Conservation (phyloP, 2,113 vertebrate genomes). For the Aix galericulata region DNA sequence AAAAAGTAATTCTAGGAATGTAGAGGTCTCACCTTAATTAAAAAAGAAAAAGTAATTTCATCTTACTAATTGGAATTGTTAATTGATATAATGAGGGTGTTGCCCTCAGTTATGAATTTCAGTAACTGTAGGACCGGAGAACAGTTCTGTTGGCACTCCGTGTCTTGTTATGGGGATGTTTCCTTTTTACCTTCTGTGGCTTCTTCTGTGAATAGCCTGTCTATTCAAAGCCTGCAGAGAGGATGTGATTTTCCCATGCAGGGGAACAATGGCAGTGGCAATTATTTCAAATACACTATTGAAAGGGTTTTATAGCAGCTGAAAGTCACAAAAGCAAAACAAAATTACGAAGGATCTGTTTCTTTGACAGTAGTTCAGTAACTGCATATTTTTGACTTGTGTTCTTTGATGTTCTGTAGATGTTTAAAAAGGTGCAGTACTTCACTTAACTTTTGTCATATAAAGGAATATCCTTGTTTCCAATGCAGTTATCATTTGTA, state of each 20-base stretch:
- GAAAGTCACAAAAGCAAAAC: not conserved
- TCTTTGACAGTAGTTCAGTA: not conserved
- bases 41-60: not conserved
- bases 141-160: not conserved
- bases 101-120: not conserved
- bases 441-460: not conserved
- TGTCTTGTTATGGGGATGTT: not conserved
- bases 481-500: not conserved
- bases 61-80: not conserved
- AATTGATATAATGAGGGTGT: not conserved
- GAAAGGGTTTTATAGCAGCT: not conserved
- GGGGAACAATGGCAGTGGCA: not conserved
- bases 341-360: not conserved
- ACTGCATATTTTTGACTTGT: not conserved
- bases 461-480: not conserved
- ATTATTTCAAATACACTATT: not conserved
- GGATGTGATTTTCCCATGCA: slow-evolving; percentile 1
- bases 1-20: not conserved
- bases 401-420: not conserved
- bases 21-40: not conserved
- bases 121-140: not conserved
- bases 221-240: slow-evolving; percentile 18
- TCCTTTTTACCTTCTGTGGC: not conserved
- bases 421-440: not conserved
- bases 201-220: not conserved